Conservation (phyloP, 2,888 invertebrate genomes). For the Acleris sparsana region DNA sequence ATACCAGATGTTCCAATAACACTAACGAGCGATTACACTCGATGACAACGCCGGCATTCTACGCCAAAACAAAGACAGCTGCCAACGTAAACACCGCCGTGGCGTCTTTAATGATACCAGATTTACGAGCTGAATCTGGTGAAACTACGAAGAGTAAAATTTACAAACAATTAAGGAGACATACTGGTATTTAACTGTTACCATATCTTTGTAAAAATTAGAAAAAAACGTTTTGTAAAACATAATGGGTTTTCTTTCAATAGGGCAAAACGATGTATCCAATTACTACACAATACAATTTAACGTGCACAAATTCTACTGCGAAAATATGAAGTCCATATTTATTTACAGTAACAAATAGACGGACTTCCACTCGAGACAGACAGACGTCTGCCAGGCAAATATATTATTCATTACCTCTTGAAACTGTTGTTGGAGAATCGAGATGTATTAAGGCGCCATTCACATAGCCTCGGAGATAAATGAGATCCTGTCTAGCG, state of each 20-base stretch:
- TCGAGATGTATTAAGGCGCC: conserved; percentile 23
- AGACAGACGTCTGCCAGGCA: conserved; percentile 30
- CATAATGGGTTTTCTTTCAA: no score
- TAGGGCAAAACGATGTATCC: no score
- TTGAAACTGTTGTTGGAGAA: conserved; percentile 16
- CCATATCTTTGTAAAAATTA: no score
- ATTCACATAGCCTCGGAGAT: conserved; percentile 27
- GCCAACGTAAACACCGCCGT: conserved; percentile 32
- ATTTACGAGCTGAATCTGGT: conserved; percentile 17
- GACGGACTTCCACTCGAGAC: conserved; percentile 31
- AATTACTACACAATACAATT: not conserved
- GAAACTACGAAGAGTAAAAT: conserved; percentile 15
- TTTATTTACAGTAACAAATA: conserved; percentile 16
- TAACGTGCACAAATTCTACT: not conserved
- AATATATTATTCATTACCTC: conserved; percentile 35
- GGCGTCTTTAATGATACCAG: conserved; percentile 19
- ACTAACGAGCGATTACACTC: conserved; percentile 15
- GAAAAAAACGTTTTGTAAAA: not conserved
- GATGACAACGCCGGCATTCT: conserved; percentile 29
- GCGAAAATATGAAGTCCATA: not conserved
- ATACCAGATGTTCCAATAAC: conserved; percentile 8
- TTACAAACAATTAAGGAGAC: conserved; percentile 3
- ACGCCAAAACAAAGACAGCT: conserved; percentile 30
- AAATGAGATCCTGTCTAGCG: conserved; percentile 22
- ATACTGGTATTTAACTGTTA: no score